Conservation (phyloP, 2,113 vertebrate species). For the Oplegnathus fasciatus region DNA sequence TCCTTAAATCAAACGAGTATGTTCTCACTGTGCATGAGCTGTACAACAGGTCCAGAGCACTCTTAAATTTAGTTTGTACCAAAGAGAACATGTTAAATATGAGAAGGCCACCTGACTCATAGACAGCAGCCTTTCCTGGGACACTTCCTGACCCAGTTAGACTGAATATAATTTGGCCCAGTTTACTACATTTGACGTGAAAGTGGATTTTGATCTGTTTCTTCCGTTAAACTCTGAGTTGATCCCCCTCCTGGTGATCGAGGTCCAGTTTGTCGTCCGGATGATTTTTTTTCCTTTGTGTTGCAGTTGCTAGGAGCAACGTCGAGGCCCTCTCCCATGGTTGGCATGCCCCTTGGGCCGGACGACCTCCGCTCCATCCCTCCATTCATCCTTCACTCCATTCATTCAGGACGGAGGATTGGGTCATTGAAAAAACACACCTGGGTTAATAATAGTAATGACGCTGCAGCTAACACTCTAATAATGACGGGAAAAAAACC, state of each 20-base stretch:
- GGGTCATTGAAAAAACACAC: constrained; percentile 75
- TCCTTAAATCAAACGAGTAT: no score
- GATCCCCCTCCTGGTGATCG: background rate
- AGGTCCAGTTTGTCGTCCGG: background rate
- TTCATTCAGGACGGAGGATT: constrained; percentile 41
- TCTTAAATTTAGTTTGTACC: no score
- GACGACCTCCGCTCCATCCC: constrained; percentile 5
- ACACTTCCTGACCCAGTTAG: background rate
- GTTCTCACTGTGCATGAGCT: no score
- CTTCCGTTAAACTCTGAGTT: no score
- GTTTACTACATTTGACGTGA: no score
- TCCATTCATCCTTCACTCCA: background rate
- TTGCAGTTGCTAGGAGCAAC: constrained; percentile 36
- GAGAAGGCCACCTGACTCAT: background rate
- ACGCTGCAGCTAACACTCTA: constrained; percentile 53
- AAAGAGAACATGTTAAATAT: no score
- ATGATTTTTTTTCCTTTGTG: constrained; percentile 24
- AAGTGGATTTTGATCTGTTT: no score
- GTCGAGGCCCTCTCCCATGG: background rate
- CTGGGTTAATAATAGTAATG: constrained; percentile 66
- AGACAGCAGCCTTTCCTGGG: background rate
- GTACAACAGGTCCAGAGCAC: no score
- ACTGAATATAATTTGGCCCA: no score
- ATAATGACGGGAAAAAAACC: constrained; percentile 59
- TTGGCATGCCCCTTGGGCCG: background rate